Evolutionary conservation across 2,888 invertebrate species (phyloP), one percentile per base, ranked within the genome.

Genomic region (Selenia dentaria): DNA sequence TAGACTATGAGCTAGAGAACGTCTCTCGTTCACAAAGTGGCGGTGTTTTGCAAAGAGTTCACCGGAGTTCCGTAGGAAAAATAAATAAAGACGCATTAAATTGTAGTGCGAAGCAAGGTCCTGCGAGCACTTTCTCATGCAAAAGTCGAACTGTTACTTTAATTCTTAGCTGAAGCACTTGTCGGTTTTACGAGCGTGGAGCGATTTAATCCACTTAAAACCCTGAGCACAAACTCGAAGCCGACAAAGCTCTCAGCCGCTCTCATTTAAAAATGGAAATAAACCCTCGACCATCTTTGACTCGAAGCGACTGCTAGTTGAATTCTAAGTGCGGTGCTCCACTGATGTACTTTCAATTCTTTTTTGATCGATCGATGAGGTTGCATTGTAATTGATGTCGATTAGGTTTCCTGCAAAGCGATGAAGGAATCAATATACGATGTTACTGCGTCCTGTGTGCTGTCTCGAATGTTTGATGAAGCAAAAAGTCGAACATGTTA

Each of bases 181-280:
- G 89, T 89, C 88, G 88, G 88, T 88, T 90, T 88, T 90, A 89
- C 88, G 88, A 89, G 87, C 88, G 83, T 83, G 71, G 83, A 87
- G 88, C 88, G 88, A 88, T 91, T 91, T 91, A 91, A 91, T 91
- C 91, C 91, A 91, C 91, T 91, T 91, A 91, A 90, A 91, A 91
- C 89, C 83, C 89, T 83, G 82, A 88, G 88, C 89, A 89, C 88
- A 88, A 84, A 83, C 89, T 88, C 83, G 61, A 67, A 79, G 83
- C 89, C 89, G 88, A 89, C 89, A 90, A 89, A 89, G 89, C 89
- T 89, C 89, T 89, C 85, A 85, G 87, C 81, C 87, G 87, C 82
- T 85, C 88, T 89, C 87, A 89, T 90, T 90, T 90, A 90, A 89
- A 90, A 90, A 90, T 90, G 89, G 89, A 90, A 90, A 89, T 90